phyloP scores from a whole-genome alignment of 2,888 invertebrate genomes.

The Holacanthella duospinosa region DNA sequence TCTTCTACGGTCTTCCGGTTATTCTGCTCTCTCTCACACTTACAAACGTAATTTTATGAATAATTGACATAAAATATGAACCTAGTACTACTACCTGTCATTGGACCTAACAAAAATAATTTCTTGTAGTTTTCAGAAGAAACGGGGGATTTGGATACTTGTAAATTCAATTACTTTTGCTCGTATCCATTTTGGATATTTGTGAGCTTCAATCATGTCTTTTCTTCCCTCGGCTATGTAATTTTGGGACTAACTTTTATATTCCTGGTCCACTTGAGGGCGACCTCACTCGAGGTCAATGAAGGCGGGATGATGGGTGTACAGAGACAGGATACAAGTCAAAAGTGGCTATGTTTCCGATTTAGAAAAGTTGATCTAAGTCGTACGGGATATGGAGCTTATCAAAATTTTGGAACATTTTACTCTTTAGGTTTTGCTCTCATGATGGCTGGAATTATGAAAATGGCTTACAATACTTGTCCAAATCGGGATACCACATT shows the following conservation, averaged over 20 bases:
- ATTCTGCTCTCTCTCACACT: background rate
- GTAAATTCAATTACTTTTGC: background rate
- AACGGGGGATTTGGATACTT: background rate
- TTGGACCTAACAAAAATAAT: background rate
- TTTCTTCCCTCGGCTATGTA: background rate
- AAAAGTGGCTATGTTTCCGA: background rate
- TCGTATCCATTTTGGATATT: background rate
- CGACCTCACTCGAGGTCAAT: background rate
- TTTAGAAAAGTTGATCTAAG: background rate
- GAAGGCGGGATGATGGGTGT: background rate
- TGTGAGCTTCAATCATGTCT: background rate
- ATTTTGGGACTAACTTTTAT: background rate
- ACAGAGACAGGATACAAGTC: background rate
- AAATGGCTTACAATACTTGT: background rate
- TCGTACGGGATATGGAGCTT: background rate
- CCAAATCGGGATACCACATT: background rate
- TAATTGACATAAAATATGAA: too few species aligned
- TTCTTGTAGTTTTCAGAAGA: background rate
- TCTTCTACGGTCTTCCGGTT: background rate
- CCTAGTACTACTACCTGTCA: background rate
- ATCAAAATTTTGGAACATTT: conserved; percentile 1
- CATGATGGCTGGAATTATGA: background rate
- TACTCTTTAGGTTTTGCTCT: background rate
- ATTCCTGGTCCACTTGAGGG: background rate
- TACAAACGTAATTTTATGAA: too few species aligned